Evolutionary conservation across 2,113 vertebrate species (phyloP).

Genomic region (Gymnocephalus cernua): DNA sequence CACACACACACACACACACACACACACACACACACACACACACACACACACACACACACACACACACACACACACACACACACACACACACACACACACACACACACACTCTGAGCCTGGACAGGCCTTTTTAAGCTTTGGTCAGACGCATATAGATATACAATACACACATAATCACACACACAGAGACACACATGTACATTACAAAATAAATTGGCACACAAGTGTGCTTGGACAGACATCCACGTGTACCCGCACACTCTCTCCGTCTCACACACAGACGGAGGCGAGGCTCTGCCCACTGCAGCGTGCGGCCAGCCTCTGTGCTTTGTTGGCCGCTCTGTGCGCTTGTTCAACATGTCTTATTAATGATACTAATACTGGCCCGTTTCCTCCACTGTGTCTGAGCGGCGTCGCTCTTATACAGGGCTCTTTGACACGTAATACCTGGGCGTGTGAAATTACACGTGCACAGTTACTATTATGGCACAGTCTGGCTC

Average conservation of each 20-base stretch:
- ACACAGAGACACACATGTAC: neutral
- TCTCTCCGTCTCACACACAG: conserved; percentile 1
- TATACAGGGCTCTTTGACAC: conserved; percentile 64
- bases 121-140: conserved; percentile 14
- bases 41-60: conserved; percentile 24
- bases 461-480: conserved; percentile 35
- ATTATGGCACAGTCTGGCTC: conserved; percentile 36
- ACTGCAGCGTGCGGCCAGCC: conserved; percentile 62
- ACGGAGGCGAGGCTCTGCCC: conserved; percentile 37
- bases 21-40: conserved; percentile 30
- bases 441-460: conserved; percentile 55
- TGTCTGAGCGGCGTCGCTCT: conserved; percentile 48
- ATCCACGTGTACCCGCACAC: conserved; percentile 2
- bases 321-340: conserved; percentile 74
- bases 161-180: neutral
- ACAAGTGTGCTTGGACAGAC: neutral
- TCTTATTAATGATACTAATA: conserved; percentile 74
- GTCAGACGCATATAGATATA: conserved; percentile 8
- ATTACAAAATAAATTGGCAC: conserved; percentile 8
- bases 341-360: conserved; percentile 60
- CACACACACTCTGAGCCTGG: neutral
- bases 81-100: conserved; percentile 27
- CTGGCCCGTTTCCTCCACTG: conserved; percentile 67
- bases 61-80: conserved; percentile 39
- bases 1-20: conserved; percentile 40